phyloP scores from a whole-genome alignment of 2,797 vertebrate species.

The Sebastes steindachneri region DNA sequence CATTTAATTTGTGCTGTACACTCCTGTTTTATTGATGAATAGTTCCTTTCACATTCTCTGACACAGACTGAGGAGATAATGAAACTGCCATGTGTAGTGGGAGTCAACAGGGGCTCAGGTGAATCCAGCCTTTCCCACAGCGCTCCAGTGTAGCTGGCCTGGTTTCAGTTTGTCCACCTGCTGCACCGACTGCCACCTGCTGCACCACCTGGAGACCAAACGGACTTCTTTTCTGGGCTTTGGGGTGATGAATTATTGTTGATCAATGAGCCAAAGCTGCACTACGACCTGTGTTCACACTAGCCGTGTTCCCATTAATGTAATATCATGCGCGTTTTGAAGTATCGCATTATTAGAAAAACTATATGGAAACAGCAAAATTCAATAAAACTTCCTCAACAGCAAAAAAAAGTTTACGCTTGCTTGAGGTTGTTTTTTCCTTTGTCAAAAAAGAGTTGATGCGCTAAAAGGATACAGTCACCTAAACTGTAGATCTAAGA shows the following conservation, averaged over 20 bases:
- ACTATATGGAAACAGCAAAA: neutral
- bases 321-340: neutral
- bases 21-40: too few species aligned
- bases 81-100: neutral
- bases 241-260: conserved; percentile 48
- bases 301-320: neutral
- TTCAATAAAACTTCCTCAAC: accelerated
- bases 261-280: conserved; percentile 45
- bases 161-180: conserved; percentile 37
- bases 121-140: neutral
- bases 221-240: conserved; percentile 34
- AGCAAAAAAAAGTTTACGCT: neutral
- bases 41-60: neutral
- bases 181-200: conserved; percentile 46
- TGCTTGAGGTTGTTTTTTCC: neutral
- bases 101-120: neutral
- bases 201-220: conserved; percentile 57
- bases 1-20: neutral
- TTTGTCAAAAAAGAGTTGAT: neutral
- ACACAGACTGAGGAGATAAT: neutral
- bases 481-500: too few species aligned
- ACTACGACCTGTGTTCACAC: conserved; percentile 32
- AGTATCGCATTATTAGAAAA: neutral
- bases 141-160: conserved; percentile 24
- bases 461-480: too few species aligned